These are phyloP conservation scores for Endomychus coccineus DNA, from an alignment of 2,888 invertebrate genomes.

Conservation along the genomic window DNA sequence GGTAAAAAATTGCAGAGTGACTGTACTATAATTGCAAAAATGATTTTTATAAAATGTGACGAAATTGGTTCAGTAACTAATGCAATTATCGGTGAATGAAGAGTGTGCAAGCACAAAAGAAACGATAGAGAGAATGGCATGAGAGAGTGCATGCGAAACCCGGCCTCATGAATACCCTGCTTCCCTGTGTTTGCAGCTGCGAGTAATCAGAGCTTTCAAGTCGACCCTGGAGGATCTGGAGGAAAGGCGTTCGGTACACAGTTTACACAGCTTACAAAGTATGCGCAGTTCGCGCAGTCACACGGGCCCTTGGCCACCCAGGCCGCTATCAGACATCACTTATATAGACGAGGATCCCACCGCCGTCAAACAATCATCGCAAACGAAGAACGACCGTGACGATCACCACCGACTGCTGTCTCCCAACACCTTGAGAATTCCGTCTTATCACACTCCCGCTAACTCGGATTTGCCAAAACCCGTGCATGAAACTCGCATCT, in stretches of 20 bases:
- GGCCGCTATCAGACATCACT: constrained; percentile 75
- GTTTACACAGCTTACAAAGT: constrained; percentile 89
- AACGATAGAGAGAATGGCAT: constrained; percentile 17
- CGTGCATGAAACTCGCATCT: constrained; percentile 68
- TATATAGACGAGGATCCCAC: constrained; percentile 50
- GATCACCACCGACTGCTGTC: constrained; percentile 42
- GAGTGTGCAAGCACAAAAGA: no score
- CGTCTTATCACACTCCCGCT: constrained; percentile 47
- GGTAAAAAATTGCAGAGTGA: no score
- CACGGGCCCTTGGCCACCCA: constrained; percentile 55
- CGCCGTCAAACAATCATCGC: constrained; percentile 32
- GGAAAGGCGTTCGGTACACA: constrained; percentile 97
- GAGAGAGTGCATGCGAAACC: constrained; percentile 39
- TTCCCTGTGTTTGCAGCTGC: constrained; percentile 87
- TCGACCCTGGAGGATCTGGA: constrained; percentile 99
- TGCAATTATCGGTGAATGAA: no score
- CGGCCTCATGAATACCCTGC: constrained; percentile 44
- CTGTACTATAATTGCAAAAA: no score
- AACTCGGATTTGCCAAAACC: constrained; percentile 55
- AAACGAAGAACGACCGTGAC: constrained; percentile 38
- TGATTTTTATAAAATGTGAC: no score
- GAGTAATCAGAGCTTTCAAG: constrained; percentile 99
- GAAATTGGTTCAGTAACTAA: no score
- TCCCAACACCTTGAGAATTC: constrained; percentile 46
- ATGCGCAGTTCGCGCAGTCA: constrained; percentile 71